These are phyloP conservation scores for Berghia stephanieae DNA, from an alignment of 1,140 invertebrate genomes.

Conservation along the genomic window DNA sequence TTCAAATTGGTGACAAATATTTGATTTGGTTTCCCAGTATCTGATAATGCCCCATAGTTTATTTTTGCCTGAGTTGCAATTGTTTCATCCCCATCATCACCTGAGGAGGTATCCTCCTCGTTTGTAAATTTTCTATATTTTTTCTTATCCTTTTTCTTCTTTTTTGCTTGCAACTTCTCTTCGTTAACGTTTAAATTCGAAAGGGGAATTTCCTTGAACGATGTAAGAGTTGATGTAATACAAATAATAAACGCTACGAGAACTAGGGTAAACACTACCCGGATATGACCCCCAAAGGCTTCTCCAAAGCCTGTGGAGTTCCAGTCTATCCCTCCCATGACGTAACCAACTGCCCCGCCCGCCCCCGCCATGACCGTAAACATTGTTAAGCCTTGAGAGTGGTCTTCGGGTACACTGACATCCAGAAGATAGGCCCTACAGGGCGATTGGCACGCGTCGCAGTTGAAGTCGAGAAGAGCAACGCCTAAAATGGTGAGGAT, in stretches of 20 bases:
- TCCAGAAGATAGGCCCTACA: constrained; percentile 91
- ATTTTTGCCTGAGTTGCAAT: too few species aligned
- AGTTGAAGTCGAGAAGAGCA: constrained; percentile 92
- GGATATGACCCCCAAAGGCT: constrained; percentile 79
- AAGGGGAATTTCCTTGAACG: constrained; percentile 61
- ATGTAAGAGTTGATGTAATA: constrained; percentile 53
- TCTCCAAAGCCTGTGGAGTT: constrained; percentile 77
- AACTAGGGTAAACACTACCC: constrained; percentile 74
- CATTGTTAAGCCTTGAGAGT: constrained; percentile 89
- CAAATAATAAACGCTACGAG: constrained; percentile 52
- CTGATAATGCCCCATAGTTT: too few species aligned
- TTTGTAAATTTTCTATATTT: constrained; percentile 63
- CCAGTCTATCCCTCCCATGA: constrained; percentile 93
- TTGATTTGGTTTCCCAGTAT: too few species aligned
- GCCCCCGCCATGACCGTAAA: constrained; percentile 97
- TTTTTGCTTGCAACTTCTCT: constrained; percentile 48
- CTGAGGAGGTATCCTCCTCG: constrained; percentile 43
- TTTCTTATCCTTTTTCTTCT: constrained; percentile 61
- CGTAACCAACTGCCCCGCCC: constrained; percentile 92
- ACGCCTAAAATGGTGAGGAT: constrained; percentile 93
- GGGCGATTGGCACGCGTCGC: constrained; percentile 95
- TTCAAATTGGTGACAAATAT: too few species aligned
- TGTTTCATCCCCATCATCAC: constrained; percentile 43
- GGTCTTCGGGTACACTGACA: constrained; percentile 91
- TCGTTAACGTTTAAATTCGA: constrained; percentile 40